phyloP scores from a whole-genome alignment of 2,113 vertebrate species.

The Ceyx cyanopectus region DNA sequence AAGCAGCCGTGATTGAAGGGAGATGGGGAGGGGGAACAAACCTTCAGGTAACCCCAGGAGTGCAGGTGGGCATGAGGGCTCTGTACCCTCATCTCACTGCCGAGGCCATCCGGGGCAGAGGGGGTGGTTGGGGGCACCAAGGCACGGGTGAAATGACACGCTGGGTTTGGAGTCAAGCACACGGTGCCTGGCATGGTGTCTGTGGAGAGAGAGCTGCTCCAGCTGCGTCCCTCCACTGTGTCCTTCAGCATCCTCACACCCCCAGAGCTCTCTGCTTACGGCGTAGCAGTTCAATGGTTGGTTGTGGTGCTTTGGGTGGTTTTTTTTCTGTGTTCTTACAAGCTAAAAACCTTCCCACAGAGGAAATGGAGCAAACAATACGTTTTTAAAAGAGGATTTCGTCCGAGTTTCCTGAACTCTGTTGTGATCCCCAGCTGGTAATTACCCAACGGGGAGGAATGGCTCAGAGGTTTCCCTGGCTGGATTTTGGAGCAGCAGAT shows the following conservation, averaged over 20 bases:
- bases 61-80: neutral
- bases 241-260: neutral
- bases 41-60: neutral
- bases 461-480: neutral
- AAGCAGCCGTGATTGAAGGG: neutral
- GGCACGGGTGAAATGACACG: accelerated
- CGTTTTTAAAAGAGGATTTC: neutral
- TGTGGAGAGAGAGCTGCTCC: neutral
- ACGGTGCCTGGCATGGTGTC: accelerated
- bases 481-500: neutral
- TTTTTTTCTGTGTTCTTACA: neutral
- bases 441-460: neutral
- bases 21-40: neutral
- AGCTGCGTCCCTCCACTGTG: neutral
- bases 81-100: accelerated
- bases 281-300: neutral
- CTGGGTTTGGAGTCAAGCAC: neutral
- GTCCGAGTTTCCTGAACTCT: neutral
- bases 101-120: neutral
- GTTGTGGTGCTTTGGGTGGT: neutral
- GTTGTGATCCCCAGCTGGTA: neutral
- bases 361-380: neutral
- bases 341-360: neutral
- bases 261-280: neutral
- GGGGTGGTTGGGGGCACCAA: neutral